Percentiles rank a stretch among this genome's conserved stretches.
Conservation (phyloP, 2,797 vertebrate species). For the Moxostoma hubbsi region DNA sequence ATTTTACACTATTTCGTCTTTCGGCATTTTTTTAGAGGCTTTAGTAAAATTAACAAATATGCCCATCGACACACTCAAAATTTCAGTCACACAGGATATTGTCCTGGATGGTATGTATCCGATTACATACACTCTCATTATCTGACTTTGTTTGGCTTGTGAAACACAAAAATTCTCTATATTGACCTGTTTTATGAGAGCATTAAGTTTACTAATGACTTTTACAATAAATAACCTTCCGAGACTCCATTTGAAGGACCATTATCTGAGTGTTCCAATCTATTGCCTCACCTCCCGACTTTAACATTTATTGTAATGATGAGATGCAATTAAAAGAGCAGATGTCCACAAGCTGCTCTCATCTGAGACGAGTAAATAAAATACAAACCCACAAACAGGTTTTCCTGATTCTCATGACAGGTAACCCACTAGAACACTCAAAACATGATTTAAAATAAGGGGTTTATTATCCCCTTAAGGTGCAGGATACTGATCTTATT, state of each 20-base stretch:
- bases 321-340: constrained; percentile 78
- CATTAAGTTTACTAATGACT: constrained; percentile 60
- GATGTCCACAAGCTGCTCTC: constrained; percentile 80
- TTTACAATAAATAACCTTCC: constrained; percentile 60
- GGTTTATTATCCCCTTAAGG: neutral
- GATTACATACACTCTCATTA: neutral
- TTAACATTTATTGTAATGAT: constrained; percentile 69
- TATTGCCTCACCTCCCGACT: constrained; percentile 65
- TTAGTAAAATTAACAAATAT: neutral
- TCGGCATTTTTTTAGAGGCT: neutral
- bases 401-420: constrained; percentile 26
- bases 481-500: neutral
- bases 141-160: constrained; percentile 32
- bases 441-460: neutral
- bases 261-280: constrained; percentile 63
- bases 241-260: constrained; percentile 57
- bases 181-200: constrained; percentile 55
- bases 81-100: neutral
- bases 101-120: neutral
- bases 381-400: constrained; percentile 55
- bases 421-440: neutral
- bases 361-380: constrained; percentile 71
- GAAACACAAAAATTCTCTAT: constrained; percentile 43
- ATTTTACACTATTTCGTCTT: neutral
- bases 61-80: too few species aligned